Conservation (phyloP, 2,113 vertebrate genomes). For the Baryphthengus martii region DNA sequence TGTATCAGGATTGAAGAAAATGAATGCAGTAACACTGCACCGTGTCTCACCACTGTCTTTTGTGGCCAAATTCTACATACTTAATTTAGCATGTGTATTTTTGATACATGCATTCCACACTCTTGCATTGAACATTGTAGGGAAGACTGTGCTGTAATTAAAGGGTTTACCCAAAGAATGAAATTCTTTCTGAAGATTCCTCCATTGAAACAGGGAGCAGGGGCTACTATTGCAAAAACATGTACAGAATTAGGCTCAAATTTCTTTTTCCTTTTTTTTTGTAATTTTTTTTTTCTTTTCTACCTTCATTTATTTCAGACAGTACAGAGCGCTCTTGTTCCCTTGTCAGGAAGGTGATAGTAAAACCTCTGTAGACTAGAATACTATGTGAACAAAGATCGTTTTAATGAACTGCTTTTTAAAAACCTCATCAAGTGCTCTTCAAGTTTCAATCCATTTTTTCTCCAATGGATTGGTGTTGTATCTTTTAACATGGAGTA, state of each 20-base stretch:
- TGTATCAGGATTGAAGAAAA: not conserved
- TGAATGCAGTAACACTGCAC: not conserved
- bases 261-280: not conserved
- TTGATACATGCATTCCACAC: not conserved
- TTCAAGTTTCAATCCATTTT: not conserved
- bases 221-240: not conserved
- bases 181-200: not conserved
- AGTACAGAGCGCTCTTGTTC: not conserved
- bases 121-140: not conserved
- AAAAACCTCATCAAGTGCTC: not conserved
- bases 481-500: not conserved
- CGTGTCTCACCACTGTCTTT: not conserved
- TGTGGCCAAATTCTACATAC: not conserved
- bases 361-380: not conserved
- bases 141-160: not conserved
- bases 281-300: not conserved
- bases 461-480: not conserved
- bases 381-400: not conserved
- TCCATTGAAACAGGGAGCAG: not conserved
- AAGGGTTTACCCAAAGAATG: not conserved
- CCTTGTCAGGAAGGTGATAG: not conserved
- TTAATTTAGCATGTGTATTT: not conserved
- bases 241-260: rapidly evolving
- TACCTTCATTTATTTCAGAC: not conserved
- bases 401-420: not conserved